A percentile compares a stretch with the other conserved stretches of the same genome.
These are phyloP conservation scores for Pseudanteris insignis DNA, from an alignment of 2,888 invertebrate genomes.

Conservation along the genomic window DNA sequence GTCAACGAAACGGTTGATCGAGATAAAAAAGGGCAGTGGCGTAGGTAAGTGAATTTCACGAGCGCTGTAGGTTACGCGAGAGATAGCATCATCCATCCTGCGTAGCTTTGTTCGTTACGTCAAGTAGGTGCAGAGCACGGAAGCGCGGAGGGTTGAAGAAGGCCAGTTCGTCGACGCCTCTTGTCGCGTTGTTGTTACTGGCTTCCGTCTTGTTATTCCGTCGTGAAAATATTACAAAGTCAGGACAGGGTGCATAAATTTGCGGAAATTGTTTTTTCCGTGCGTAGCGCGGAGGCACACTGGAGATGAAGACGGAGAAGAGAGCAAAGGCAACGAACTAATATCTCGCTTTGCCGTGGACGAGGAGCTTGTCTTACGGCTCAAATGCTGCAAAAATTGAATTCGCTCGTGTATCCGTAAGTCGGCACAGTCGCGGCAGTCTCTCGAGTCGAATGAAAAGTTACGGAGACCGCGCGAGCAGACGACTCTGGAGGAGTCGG, in stretches of 20 bases:
- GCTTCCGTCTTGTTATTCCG: slow-evolving; percentile 44
- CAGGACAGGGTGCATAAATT: slow-evolving; percentile 59
- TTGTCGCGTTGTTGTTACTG: slow-evolving; percentile 37
- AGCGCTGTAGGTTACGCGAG: slow-evolving; percentile 27
- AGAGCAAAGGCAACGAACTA: slow-evolving; percentile 47
- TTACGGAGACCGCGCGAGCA: too few relatives aligned
- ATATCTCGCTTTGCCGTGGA: slow-evolving; percentile 48
- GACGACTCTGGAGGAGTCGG: too few relatives aligned
- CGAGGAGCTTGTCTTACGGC: slow-evolving; percentile 49
- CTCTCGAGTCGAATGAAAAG: slow-evolving; percentile 36
- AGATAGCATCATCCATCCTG: slow-evolving; percentile 29
- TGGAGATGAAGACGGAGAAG: slow-evolving; percentile 42
- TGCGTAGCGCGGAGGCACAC: slow-evolving; percentile 41
- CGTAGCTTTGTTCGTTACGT: slow-evolving; percentile 38
- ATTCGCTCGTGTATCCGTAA: slow-evolving; percentile 46
- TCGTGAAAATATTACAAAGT: slow-evolving; percentile 55
- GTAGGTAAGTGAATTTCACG: slow-evolving; percentile 26
- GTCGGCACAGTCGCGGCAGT: slow-evolving; percentile 39
- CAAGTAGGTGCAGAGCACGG: slow-evolving; percentile 37
- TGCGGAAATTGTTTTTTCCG: slow-evolving; percentile 59
- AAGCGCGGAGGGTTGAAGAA: slow-evolving; percentile 35
- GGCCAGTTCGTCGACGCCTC: slow-evolving; percentile 40
- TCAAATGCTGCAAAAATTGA: slow-evolving; percentile 51
- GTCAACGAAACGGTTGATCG: too few relatives aligned
- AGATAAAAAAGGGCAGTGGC: slow-evolving; percentile 2